Conservation (phyloP, 2,113 vertebrate genomes). For the Bos javanicus region DNA sequence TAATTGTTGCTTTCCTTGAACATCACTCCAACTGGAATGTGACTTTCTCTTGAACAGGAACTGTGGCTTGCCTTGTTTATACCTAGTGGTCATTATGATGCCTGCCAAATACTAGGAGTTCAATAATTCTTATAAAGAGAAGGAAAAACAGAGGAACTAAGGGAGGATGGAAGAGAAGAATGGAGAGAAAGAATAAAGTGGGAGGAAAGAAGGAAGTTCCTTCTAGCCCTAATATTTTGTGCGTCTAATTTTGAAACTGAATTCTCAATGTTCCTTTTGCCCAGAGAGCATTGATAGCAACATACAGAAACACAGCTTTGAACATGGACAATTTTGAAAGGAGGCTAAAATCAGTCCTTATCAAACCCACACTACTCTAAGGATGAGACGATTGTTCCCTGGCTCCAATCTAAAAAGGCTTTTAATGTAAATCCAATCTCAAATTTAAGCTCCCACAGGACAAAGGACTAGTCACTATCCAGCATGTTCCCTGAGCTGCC, state of each 20-base stretch:
- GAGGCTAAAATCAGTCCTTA: background rate
- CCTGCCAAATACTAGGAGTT: background rate
- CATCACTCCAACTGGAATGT: background rate
- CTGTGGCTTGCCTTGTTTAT: background rate
- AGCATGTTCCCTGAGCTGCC: background rate
- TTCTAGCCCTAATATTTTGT: background rate
- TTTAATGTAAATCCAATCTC: background rate
- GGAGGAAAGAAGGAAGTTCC: background rate
- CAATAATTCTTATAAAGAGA: background rate
- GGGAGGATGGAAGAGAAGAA: background rate
- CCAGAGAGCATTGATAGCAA: background rate
- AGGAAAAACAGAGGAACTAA: background rate
- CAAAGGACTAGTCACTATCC: background rate
- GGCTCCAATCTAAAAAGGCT: background rate
- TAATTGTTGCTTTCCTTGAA: conserved; percentile 4
- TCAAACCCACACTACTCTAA: background rate
- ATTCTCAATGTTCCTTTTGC: background rate
- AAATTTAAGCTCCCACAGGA: background rate
- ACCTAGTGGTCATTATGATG: background rate
- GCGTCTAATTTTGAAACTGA: background rate
- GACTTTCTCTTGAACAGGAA: conserved; percentile 8
- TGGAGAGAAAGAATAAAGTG: background rate
- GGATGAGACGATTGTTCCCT: background rate
- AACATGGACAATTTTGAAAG: background rate
- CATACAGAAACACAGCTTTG: background rate